A percentile compares a stretch with the other conserved stretches of the same genome.
Evolutionary conservation across 2,113 vertebrate genomes (phyloP).

Genomic region (Antechinus stuartii): DNA sequence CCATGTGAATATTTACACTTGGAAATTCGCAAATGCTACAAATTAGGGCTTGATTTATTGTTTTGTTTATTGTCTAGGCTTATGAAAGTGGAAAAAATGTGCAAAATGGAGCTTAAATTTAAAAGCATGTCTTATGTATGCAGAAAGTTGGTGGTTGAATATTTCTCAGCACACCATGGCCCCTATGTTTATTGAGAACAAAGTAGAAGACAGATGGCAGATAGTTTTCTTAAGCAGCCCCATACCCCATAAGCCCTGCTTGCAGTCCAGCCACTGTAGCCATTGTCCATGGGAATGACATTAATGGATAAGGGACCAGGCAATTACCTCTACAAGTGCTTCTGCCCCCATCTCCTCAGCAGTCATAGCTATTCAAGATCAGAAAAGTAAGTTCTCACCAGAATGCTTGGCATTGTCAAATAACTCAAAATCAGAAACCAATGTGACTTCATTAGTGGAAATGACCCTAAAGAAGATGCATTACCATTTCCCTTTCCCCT

Average conservation of each 20-base stretch:
- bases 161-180: not conserved
- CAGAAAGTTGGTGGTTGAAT: not conserved
- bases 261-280: not conserved
- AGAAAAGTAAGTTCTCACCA: not conserved
- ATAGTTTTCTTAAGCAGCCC: not conserved
- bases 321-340: not conserved
- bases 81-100: not conserved
- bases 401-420: not conserved
- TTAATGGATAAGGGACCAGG: not conserved
- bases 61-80: not conserved
- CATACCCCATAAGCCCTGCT: not conserved
- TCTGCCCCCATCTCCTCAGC: not conserved
- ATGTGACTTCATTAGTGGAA: not conserved
- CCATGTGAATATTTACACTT: not conserved
- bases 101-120: not conserved
- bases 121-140: not conserved
- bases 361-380: not conserved
- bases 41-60: not conserved
- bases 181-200: not conserved
- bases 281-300: not conserved
- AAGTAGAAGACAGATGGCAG: not conserved
- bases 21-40: not conserved
- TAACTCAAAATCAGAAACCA: not conserved
- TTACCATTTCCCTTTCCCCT: not conserved
- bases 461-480: not conserved